Base-by-base conservation (phyloP, 2,888 invertebrate genomes). In the Trichacis sp. region DNA sequence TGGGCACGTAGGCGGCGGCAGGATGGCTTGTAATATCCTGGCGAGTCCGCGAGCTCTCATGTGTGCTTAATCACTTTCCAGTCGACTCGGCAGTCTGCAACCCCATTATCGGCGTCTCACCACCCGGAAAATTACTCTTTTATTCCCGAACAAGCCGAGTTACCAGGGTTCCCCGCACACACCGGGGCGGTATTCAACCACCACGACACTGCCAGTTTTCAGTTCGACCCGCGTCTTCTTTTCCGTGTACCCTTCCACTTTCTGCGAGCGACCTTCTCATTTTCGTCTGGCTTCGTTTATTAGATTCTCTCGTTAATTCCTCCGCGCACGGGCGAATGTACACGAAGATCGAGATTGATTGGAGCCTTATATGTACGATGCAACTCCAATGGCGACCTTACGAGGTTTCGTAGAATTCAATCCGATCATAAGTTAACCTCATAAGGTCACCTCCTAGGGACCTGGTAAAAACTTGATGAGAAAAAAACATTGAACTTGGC, bases 21-120 rank as follows among this genome's bases (percentile, higher is more conserved):
- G 71, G 73, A 73, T 70, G 74, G 72, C 72, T 77, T 74, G 78
- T 77, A 78, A 81, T 82, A 81, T 82, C 80, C 81, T 81, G 81
- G 77, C 78, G 76, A 79, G 80, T 81, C 77, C 78, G 78, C 78
- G 75, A 77, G 76, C 74, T 80, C 79, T 82, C 83, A 81, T 83
- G 83, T 83, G 80, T 82, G 82, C 83, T 81, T 81, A 83, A 83
- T 83, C 82, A 83, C 81, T 82, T 83, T 83, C 82, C 83, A 82
- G 82, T 83, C 82, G 82, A 82, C 81, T 83, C 81, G 83, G 78
- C 79, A 81, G 79, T 78, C 79, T 80, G 81, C 81, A 80, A 79
- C 77, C 81, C 83, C 80, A 82, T 82, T 83, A 82, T 82, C 81
- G 78, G 79, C 81, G 79, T 77, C 77, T 80, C 81, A 77, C 81